phyloP scores from a whole-genome alignment of 2,888 invertebrate genomes.

The Taphrorychus bicolor region DNA sequence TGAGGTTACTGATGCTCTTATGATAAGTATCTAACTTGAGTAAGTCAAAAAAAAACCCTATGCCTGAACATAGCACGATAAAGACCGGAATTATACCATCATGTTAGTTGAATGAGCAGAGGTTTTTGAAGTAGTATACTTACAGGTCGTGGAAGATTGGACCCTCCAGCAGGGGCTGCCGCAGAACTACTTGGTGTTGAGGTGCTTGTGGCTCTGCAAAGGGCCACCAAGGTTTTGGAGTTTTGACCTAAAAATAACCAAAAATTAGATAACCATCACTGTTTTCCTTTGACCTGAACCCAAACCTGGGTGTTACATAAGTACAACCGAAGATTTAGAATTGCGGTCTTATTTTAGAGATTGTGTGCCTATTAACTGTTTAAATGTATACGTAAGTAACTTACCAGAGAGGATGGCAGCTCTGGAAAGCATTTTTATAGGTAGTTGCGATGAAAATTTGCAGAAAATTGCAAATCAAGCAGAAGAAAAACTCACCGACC shows the following conservation, averaged over 20 bases:
- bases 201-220: conserved; percentile 61
- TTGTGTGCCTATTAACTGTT: neutral
- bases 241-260: conserved; percentile 61
- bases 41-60: too few species aligned
- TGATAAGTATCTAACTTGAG: too few species aligned
- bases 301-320: neutral
- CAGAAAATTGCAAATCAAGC: neutral
- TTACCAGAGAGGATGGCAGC: conserved; percentile 73
- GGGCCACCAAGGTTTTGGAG: conserved; percentile 60
- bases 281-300: neutral
- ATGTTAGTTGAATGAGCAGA: too few species aligned
- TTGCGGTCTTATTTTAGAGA: neutral
- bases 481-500: too few species aligned
- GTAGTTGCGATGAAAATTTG: neutral
- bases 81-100: too few species aligned
- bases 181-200: conserved; percentile 57
- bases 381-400: conserved; percentile 41
- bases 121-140: too few species aligned
- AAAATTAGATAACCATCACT: neutral
- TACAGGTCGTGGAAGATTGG: conserved; percentile 58
- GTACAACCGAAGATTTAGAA: conserved; percentile 48
- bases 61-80: too few species aligned
- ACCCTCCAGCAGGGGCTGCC: conserved; percentile 63
- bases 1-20: too few species aligned
- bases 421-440: conserved; percentile 68